A percentile compares a stretch with the other conserved stretches of the same genome.
phyloP scores from a whole-genome alignment of 2,113 vertebrate genomes.

The Elachura formosa region DNA sequence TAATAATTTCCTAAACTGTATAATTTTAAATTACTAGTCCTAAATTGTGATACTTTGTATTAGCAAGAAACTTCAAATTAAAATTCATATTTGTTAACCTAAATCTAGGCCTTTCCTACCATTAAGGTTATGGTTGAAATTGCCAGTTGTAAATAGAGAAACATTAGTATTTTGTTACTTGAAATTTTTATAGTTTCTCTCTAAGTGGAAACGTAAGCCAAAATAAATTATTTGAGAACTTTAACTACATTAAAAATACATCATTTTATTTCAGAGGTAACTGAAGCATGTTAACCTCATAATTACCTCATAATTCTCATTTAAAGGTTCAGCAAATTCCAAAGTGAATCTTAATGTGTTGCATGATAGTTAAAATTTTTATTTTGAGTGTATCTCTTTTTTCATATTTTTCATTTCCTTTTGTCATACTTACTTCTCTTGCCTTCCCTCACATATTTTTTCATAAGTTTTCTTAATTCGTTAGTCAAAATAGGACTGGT shows the following conservation, averaged over 20 bases:
- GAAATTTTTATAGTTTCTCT: background rate
- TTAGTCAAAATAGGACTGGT: background rate
- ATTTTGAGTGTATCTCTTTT: background rate
- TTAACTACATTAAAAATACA: background rate
- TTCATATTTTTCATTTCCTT: background rate
- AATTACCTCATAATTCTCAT: background rate
- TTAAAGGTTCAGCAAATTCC: background rate
- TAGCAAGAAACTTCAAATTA: background rate
- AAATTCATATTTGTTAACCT: background rate
- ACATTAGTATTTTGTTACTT: background rate
- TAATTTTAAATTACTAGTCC: background rate
- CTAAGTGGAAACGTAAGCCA: background rate
- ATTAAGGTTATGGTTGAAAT: background rate
- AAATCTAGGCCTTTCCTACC: background rate
- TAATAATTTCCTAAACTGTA: background rate
- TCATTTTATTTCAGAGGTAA: background rate
- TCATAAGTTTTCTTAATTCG: background rate
- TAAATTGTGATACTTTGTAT: background rate
- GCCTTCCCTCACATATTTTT: background rate
- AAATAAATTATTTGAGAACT: background rate
- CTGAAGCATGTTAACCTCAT: background rate
- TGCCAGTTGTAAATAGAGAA: background rate
- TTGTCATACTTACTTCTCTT: background rate
- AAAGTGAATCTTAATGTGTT: background rate
- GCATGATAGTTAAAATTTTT: background rate